Evolutionary conservation across 2,888 invertebrate genomes (phyloP), one percentile per base, ranked within the genome.

Genomic region (Drosophila tripunctata): DNA sequence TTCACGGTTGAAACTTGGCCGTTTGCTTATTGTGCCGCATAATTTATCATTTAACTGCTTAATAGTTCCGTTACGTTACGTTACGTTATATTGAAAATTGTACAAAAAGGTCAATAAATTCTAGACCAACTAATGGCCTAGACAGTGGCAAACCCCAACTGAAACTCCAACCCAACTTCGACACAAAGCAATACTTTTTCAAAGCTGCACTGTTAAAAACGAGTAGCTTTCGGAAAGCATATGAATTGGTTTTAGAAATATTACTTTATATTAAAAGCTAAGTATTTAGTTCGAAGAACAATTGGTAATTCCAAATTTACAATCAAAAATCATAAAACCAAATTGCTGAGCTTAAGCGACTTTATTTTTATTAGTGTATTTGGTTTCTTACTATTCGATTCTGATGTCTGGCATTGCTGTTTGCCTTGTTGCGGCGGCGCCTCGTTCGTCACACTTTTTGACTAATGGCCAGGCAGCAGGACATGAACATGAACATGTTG

Each of bases 41-140:
- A 87, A 85, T 85, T 85, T 85, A 88, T 85, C 86, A 88, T 81
- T 87, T 85, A 85, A 85, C 84, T 85, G 86, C 79, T 85, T 87
- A 85, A 88, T 84, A 88, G 88, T 84, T 84, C 87, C 88, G 79
- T 74, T 27, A 27, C 27, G 27, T 27, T 27, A n/a, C n/a, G 88
- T 84, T 84, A 85, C 88, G 76, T 74, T 76, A 67, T 62, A 88
- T 82, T 85, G 82, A 78, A 87, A 85, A 76, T 67, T 68, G 69
- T 67, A 68, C 67, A 67, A 74, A 60, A 56, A 71, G 67, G 54
- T 71, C 82, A 71, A 83, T 83, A 83, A 83, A 84, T 85, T 67
- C 66, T 51, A 48, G 44, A 63, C 44, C 45, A 67, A 68, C 84
- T 76, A 83, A 79, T 69, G 77, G 80, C 64, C 35, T 44, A 45